Evolutionary conservation across 2,888 invertebrate genomes (phyloP).

Genomic region (Oscheius myriophilus): DNA sequence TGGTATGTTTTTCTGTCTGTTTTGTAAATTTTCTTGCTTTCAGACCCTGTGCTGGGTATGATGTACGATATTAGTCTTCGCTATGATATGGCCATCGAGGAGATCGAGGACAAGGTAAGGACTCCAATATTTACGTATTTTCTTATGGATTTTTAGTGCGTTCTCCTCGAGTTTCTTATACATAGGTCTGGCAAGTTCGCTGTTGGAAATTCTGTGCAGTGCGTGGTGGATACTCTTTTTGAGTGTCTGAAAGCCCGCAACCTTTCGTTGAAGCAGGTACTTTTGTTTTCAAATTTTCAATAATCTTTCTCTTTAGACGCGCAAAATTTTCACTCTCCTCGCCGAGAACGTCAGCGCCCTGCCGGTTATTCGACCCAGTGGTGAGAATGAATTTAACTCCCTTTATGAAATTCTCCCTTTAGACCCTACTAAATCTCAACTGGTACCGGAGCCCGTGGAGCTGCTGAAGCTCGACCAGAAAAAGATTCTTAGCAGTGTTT

Average conservation of each 20-base stretch:
- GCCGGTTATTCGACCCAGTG: slow-evolving; percentile 7
- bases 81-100: slow-evolving; percentile 15
- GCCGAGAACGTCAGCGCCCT: slow-evolving; percentile 10
- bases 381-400: background rate
- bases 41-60: slow-evolving; percentile 43
- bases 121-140: background rate
- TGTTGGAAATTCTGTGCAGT: too few species aligned
- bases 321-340: slow-evolving; percentile 33
- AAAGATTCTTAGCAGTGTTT: slow-evolving; percentile 41
- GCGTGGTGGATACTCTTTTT: slow-evolving; percentile 30
- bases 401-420: background rate
- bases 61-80: slow-evolving; percentile 40
- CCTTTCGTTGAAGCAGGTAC: slow-evolving; percentile 33
- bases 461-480: slow-evolving; percentile 32
- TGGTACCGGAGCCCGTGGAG: slow-evolving; percentile 2
- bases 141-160: background rate
- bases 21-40: too few species aligned
- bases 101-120: slow-evolving; percentile 25
- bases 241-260: slow-evolving; percentile 32
- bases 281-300: too few species aligned
- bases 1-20: slow-evolving; percentile 30
- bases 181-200: slow-evolving; percentile 35
- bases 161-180: slow-evolving; percentile 34
- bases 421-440: slow-evolving; percentile 25
- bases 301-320: slow-evolving; percentile 27